Conservation (phyloP, 2,113 vertebrate species). For the Gasterosteus aculeatus region DNA sequence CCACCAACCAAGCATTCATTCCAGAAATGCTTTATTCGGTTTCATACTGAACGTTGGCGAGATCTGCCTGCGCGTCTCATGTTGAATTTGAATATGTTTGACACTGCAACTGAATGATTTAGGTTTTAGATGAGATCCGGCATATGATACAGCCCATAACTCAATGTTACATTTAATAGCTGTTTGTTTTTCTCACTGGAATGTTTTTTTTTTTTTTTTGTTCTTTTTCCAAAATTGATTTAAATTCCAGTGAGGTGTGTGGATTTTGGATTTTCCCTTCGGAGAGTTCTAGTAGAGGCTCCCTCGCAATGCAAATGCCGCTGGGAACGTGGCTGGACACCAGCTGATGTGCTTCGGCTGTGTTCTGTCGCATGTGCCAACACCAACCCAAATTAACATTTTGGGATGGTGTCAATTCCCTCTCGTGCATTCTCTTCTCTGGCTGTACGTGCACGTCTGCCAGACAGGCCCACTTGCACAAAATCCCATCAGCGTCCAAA, state of each 20-base stretch:
- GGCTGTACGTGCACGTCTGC: conserved; percentile 34
- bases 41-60: conserved; percentile 29
- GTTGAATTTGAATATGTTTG: conserved; percentile 69
- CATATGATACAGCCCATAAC: conserved; percentile 10
- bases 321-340: conserved; percentile 13
- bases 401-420: conserved; percentile 48
- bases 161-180: conserved; percentile 51
- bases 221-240: conserved; percentile 61
- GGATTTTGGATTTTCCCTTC: conserved; percentile 48
- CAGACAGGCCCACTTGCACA: conserved; percentile 40
- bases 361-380: conserved; percentile 32
- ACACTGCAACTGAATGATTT: conserved; percentile 44
- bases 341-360: conserved; percentile 20
- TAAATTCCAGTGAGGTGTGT: conserved; percentile 35
- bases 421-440: conserved; percentile 40
- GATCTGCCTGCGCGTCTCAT: conserved; percentile 39
- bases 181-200: conserved; percentile 57
- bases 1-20: background rate
- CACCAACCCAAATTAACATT: conserved; percentile 36
- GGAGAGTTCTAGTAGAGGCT: conserved; percentile 22
- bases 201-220: background rate
- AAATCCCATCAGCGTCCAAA: conserved; percentile 48
- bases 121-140: conserved; percentile 53
- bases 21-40: conserved; percentile 67
- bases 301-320: conserved; percentile 37